Base-by-base conservation (phyloP, 1,140 invertebrate species). In the Drosophila bifasciata region DNA sequence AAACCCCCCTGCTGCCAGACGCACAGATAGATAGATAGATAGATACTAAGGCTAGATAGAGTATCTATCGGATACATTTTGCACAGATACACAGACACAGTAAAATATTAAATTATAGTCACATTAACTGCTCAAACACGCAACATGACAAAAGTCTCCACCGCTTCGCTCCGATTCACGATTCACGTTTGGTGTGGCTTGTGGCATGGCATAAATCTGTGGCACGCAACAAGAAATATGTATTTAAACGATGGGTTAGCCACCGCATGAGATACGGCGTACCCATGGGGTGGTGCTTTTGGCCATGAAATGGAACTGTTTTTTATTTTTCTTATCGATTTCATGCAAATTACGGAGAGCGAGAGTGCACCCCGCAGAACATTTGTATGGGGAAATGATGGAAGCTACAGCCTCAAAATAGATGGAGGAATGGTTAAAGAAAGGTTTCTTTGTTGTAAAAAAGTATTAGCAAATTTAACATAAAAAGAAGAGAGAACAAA, bases 41-140 rank as follows among this genome's bases (percentile, higher is more conserved):
- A 41, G 40, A 57, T 45, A 32, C 61, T 41, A 53, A 49, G 49
- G 62, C 57, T 61, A 72, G 11, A 11, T 11, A 36, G 32, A 36
- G 32, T 36, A 36, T 36, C 32, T 36, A 36, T 36, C 11, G 32
- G 32, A 36, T 36, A 81, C 64, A 63, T 85, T 78, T 86, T 70
- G 73, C 77, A 69, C 53, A n/a, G n/a, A 75, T 50, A 62, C 64
- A 49, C 53, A 75, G 56, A 62, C 61, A 50, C 60, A 43, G 49
- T 23, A 57, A 74, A 74, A 74, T 88, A 86, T 86, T 86, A 86
- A 86, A 86, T 86, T 86, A 86, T 88, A 86, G 74, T 86, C 81
- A 61, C 81, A 86, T 86, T 86, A 88, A 86, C 81, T 86, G 74
- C 32, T 11, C 64, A 59, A 78, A 71, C 81, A 86, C 81, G 81